Percentiles rank a stretch among this genome's conserved stretches.
phyloP scores from a whole-genome alignment of 1,140 invertebrate species.

The Cyphomyrmex costatus region DNA sequence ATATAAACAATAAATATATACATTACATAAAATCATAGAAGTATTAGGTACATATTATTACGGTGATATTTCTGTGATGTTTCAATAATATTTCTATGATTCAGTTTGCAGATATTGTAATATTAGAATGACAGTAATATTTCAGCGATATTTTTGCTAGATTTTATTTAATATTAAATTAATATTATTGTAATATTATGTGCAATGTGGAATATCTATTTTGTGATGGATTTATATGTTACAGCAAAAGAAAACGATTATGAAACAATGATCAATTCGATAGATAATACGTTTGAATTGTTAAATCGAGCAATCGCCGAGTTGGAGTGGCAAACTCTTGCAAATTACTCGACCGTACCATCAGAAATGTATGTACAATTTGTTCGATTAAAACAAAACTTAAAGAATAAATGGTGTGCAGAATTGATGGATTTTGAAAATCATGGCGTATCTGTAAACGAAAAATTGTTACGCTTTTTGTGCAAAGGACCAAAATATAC shows the following conservation, averaged over 20 bases:
- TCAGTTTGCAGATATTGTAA: too few relatives aligned
- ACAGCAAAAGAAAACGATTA: neutral
- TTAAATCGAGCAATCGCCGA: slow-evolving; percentile 16
- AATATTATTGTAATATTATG: too few relatives aligned
- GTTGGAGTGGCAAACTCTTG: slow-evolving; percentile 12
- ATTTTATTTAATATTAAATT: too few relatives aligned
- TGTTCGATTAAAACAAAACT: slow-evolving; percentile 2
- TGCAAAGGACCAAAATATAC: slow-evolving; percentile 36
- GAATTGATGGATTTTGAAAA: neutral
- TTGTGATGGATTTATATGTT: neutral
- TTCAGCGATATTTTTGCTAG: too few relatives aligned
- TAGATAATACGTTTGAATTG: neutral
- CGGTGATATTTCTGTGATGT: too few relatives aligned
- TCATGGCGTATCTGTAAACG: neutral
- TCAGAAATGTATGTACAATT: neutral
- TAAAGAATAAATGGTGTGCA: neutral
- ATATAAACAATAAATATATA: too few relatives aligned
- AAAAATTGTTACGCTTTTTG: slow-evolving; percentile 3
- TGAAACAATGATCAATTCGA: neutral
- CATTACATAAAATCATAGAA: too few relatives aligned
- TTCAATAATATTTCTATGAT: too few relatives aligned
- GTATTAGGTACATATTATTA: too few relatives aligned
- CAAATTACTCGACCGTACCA: neutral
- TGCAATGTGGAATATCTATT: too few relatives aligned
- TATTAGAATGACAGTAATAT: too few relatives aligned